Evolutionary conservation across 2,797 vertebrate species (phyloP).

Genomic region (Varecia variegata): DNA sequence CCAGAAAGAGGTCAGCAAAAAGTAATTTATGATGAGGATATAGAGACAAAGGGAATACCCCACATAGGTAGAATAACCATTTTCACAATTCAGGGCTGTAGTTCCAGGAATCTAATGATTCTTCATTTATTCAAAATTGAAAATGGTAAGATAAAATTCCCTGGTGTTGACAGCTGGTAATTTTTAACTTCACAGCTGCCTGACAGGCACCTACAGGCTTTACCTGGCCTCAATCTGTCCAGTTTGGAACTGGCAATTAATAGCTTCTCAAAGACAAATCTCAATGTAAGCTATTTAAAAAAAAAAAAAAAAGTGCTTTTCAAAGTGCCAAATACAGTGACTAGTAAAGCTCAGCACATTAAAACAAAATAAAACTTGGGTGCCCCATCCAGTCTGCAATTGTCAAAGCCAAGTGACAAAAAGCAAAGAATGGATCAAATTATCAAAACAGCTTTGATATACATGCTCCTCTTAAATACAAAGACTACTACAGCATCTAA

Average conservation of each 20-base stretch:
- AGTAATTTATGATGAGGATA: slow-evolving; percentile 58
- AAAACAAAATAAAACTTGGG: slow-evolving; percentile 60
- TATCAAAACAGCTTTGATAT: not conserved
- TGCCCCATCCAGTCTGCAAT: not conserved
- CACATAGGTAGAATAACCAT: slow-evolving; percentile 38
- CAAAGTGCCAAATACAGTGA: slow-evolving; percentile 57
- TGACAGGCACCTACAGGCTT: slow-evolving; percentile 73
- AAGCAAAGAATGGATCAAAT: slow-evolving; percentile 20
- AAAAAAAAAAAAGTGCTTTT: slow-evolving; percentile 51
- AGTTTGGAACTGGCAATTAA: slow-evolving; percentile 75
- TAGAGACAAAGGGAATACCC: slow-evolving; percentile 60
- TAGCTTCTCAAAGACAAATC: slow-evolving; percentile 73
- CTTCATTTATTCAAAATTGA: slow-evolving; percentile 68
- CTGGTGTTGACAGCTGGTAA: slow-evolving; percentile 52
- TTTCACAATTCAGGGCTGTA: slow-evolving; percentile 44
- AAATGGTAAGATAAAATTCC: slow-evolving; percentile 60
- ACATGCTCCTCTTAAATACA: not conserved
- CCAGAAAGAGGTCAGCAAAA: slow-evolving; percentile 60
- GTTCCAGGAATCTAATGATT: slow-evolving; percentile 51
- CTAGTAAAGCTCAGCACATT: slow-evolving; percentile 45
- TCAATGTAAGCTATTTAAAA: slow-evolving; percentile 54
- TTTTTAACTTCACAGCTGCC: slow-evolving; percentile 65
- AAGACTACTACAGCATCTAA: not conserved
- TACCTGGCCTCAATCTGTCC: slow-evolving; percentile 80
- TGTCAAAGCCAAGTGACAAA: slow-evolving; percentile 53